Evolutionary conservation across 2,888 invertebrate species (phyloP).

Genomic region (Pardosa pseudoannulata): DNA sequence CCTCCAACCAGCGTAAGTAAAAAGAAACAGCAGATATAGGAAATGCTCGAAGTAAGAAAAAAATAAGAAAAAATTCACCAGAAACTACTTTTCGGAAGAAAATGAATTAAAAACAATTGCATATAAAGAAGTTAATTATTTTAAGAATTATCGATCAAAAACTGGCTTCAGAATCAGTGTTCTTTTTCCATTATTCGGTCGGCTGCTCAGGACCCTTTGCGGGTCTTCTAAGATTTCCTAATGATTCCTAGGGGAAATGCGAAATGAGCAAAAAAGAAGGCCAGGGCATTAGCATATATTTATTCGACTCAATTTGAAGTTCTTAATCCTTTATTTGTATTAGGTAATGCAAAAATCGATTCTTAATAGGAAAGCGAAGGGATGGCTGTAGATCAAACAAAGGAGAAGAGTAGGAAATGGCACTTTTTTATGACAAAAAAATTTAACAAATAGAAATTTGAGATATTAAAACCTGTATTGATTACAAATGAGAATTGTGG

Average conservation of each 20-base stretch:
- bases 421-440: too few relatives aligned
- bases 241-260: slow-evolving; percentile 62
- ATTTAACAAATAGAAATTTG: too few relatives aligned
- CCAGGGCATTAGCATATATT: slow-evolving; percentile 31
- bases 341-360: too few relatives aligned
- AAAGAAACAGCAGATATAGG: too few relatives aligned
- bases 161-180: slow-evolving; percentile 56
- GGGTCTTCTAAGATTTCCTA: slow-evolving; percentile 54
- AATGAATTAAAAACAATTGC: slow-evolving; percentile 56
- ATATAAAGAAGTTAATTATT: slow-evolving; percentile 72
- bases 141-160: slow-evolving; percentile 69
- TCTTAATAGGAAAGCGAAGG: too few relatives aligned
- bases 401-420: too few relatives aligned
- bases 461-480: too few relatives aligned
- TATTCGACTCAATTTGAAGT: slow-evolving; percentile 37
- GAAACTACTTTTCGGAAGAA: background rate
- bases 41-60: too few relatives aligned
- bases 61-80: too few relatives aligned
- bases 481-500: too few relatives aligned
- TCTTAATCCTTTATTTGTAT: slow-evolving; percentile 1
- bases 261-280: slow-evolving; percentile 36
- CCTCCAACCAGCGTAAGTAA: too few relatives aligned
- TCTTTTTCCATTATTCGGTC: slow-evolving; percentile 68
- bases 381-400: too few relatives aligned
- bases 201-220: slow-evolving; percentile 35